Conservation (phyloP, 2,888 invertebrate genomes). For the Toxonevra muliebris region DNA sequence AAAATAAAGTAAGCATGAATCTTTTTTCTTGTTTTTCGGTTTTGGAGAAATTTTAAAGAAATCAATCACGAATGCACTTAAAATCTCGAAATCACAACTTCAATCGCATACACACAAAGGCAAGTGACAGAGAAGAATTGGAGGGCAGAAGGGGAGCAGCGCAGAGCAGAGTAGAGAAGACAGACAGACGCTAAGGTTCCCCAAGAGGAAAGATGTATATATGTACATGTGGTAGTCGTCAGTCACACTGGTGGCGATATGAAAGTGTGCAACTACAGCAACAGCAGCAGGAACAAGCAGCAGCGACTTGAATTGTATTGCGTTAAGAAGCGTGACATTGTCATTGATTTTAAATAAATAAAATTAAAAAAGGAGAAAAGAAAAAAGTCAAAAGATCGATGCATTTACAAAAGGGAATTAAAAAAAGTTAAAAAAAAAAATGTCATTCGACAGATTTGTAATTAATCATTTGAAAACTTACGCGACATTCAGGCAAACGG, state of each 20-base stretch:
- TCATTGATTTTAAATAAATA: conserved; percentile 40
- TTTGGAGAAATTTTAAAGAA: conserved; percentile 16
- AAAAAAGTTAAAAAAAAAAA: conserved; percentile 34
- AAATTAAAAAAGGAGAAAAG: conserved; percentile 23
- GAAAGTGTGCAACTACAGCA: too few species aligned
- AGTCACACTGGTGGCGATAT: too few species aligned
- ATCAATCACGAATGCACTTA: conserved; percentile 25
- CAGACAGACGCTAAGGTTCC: too few species aligned
- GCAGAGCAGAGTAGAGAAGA: too few species aligned
- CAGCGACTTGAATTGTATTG: conserved; percentile 23
- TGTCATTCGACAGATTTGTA: conserved; percentile 45
- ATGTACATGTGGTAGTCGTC: too few species aligned
- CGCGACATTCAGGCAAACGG: conserved; percentile 1
- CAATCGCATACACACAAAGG: conserved; percentile 13
- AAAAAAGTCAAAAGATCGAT: conserved; percentile 27
- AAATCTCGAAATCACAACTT: conserved; percentile 19
- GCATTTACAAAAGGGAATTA: conserved; percentile 20
- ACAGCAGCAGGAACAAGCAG: background rate
- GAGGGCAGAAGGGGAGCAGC: too few species aligned
- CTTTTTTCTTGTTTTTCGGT: background rate
- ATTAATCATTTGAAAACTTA: conserved; percentile 43
- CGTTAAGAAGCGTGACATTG: conserved; percentile 40
- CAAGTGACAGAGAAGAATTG: too few species aligned
- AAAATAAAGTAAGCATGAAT: conserved; percentile 16
- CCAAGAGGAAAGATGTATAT: too few species aligned